These are phyloP conservation scores for Aldrovandia affinis DNA, from an alignment of 2,797 vertebrate genomes.

Conservation along the genomic window DNA sequence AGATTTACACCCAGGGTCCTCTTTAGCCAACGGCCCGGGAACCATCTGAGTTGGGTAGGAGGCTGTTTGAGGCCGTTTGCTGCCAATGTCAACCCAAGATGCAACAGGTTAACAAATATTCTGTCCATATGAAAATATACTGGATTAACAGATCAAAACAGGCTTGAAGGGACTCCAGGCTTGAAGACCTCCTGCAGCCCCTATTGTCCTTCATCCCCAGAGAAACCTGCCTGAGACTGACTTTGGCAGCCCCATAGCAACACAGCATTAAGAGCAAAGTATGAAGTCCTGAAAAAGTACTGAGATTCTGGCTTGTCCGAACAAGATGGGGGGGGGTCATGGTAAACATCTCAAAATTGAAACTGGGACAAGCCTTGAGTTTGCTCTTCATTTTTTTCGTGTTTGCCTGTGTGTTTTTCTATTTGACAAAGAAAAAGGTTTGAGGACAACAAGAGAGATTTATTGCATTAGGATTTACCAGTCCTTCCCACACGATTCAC, in stretches of 20 bases:
- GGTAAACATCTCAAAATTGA: constrained; percentile 12
- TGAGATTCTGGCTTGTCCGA: constrained; percentile 46
- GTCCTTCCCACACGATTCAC: neutral
- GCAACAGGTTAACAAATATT: constrained; percentile 62
- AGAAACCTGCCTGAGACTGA: neutral
- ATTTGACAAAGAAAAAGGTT: constrained; percentile 21
- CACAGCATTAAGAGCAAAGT: constrained; percentile 40
- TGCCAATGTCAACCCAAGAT: constrained; percentile 60
- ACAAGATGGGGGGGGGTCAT: neutral
- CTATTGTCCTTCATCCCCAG: constrained; percentile 42
- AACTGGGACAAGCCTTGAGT: neutral
- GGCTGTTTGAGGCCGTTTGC: constrained; percentile 46
- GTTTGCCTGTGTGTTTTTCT: constrained; percentile 18
- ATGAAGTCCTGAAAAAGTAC: constrained; percentile 35
- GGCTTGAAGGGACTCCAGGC: constrained; percentile 45
- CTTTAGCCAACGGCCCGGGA: constrained; percentile 48
- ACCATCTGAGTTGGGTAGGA: constrained; percentile 44
- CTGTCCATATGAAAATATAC: constrained; percentile 65
- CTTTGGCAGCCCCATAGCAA: constrained; percentile 48
- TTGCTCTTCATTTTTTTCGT: neutral
- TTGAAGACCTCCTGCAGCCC: constrained; percentile 44
- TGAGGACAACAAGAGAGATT: constrained; percentile 2
- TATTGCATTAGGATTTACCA: constrained; percentile 11
- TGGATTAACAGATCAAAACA: constrained; percentile 67
- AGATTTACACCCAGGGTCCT: constrained; percentile 45